Evolutionary conservation across 2,888 invertebrate species (phyloP).

Genomic region (Danaus chrysippus): DNA sequence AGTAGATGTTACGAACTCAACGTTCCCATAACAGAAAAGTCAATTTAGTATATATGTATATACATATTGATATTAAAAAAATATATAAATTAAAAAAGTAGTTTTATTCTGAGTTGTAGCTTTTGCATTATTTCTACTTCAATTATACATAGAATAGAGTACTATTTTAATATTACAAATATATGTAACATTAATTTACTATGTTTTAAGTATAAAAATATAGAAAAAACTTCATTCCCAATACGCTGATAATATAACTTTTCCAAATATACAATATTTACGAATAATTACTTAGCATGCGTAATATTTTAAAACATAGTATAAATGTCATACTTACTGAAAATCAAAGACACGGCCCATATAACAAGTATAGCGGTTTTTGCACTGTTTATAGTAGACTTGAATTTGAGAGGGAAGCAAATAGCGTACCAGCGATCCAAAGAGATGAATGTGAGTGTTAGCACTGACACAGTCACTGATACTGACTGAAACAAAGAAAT

Average conservation of each 20-base stretch:
- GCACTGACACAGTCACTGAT: conserved; percentile 90
- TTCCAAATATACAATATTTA: too few species aligned
- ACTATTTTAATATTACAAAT: too few species aligned
- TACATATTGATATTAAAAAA: neutral
- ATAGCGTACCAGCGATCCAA: conserved; percentile 94
- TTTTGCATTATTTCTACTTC: neutral
- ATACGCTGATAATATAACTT: too few species aligned
- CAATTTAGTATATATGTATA: neutral
- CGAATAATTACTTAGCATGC: too few species aligned
- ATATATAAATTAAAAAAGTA: neutral
- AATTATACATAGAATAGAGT: neutral
- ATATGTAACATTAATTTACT: too few species aligned
- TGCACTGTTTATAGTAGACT: conserved; percentile 85
- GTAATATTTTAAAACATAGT: too few species aligned
- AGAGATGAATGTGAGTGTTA: conserved; percentile 91
- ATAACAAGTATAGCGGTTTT: conserved; percentile 85
- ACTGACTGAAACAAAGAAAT: conserved; percentile 84
- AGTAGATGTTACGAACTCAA: too few species aligned
- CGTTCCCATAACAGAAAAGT: too few species aligned
- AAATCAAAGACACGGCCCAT: conserved; percentile 84
- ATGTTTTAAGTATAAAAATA: too few species aligned
- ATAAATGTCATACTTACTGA: conserved; percentile 75
- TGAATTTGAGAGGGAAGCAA: conserved; percentile 88
- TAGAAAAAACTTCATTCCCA: too few species aligned
- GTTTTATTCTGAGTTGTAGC: neutral